Conservation (phyloP, 2,888 invertebrate species). For the Cremastinae sp. region DNA sequence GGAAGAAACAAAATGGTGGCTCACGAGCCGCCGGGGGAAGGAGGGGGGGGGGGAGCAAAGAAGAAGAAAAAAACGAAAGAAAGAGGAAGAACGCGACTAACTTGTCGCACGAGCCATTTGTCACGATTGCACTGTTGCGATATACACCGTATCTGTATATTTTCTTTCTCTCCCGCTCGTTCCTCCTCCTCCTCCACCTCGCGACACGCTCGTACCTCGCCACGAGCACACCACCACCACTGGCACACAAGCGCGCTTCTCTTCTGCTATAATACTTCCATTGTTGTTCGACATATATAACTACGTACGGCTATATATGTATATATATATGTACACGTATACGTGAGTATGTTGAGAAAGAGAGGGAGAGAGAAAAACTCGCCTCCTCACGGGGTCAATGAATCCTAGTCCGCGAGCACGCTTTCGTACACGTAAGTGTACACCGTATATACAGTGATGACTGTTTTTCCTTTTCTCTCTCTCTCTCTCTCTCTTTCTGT, state of each 20-base stretch:
- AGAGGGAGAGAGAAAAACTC: constrained; percentile 18
- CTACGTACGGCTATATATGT: too few species aligned
- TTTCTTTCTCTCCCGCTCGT: constrained; percentile 8
- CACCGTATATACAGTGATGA: neutral
- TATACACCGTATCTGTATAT: constrained; percentile 11
- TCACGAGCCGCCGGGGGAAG: too few species aligned
- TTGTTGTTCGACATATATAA: constrained; percentile 54
- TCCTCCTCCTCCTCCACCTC: constrained; percentile 4
- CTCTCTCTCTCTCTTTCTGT: neutral
- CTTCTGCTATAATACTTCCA: constrained; percentile 56
- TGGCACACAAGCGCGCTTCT: constrained; percentile 21
- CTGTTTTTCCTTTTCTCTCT: neutral
- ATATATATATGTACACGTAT: too few species aligned
- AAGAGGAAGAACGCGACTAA: constrained; percentile 13
- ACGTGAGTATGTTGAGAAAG: too few species aligned
- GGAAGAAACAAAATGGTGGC: too few species aligned
- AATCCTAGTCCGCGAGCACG: constrained; percentile 51
- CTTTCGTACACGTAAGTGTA: neutral
- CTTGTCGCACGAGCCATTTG: constrained; percentile 50
- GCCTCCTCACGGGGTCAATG: constrained; percentile 56
- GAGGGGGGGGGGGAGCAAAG: too few species aligned
- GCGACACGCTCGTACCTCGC: constrained; percentile 28
- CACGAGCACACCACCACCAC: constrained; percentile 12
- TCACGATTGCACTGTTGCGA: constrained; percentile 38
- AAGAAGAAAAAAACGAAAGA: too few species aligned